These are phyloP conservation scores for Siniperca obscura DNA, from an alignment of 2,797 vertebrate species.

Conservation along the genomic window DNA sequence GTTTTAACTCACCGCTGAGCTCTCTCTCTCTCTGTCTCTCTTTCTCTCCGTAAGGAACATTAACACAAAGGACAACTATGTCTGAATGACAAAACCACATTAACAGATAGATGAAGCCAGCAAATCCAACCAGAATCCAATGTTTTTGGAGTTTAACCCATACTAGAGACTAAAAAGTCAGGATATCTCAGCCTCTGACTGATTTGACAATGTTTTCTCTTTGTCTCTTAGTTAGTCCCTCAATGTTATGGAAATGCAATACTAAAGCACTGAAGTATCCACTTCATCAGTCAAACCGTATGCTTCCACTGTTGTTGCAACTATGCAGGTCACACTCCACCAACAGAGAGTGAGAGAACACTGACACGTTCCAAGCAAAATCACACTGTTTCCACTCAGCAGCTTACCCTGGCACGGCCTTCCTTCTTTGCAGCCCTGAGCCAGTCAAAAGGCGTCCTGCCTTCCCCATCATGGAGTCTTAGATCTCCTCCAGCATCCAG, in stretches of 20 bases:
- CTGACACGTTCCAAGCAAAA: not conserved
- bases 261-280: not conserved
- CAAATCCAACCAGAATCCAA: too few relatives aligned
- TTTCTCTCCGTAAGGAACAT: too few relatives aligned
- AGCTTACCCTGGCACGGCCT: slow-evolving; percentile 75
- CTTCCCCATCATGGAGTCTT: slow-evolving; percentile 85
- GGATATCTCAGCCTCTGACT: not conserved
- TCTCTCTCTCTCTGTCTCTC: too few relatives aligned
- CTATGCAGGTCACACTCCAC: not conserved
- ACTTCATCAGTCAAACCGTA: not conserved
- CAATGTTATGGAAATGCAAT: not conserved
- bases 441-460: slow-evolving; percentile 85
- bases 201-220: too few relatives aligned
- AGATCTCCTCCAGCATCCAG: slow-evolving; percentile 90
- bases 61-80: too few relatives aligned
- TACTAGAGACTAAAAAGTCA: not conserved
- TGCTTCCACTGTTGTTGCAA: not conserved
- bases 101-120: too few relatives aligned
- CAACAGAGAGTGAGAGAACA: not conserved
- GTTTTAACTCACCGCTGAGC: too few relatives aligned
- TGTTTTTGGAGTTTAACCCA: too few relatives aligned
- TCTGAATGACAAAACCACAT: too few relatives aligned
- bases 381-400: slow-evolving; percentile 4
- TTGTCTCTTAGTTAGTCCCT: not conserved
- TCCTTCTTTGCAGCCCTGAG: slow-evolving; percentile 83